phyloP scores from a whole-genome alignment of 2,113 vertebrate species.

The Paramisgurnus dabryanus region DNA sequence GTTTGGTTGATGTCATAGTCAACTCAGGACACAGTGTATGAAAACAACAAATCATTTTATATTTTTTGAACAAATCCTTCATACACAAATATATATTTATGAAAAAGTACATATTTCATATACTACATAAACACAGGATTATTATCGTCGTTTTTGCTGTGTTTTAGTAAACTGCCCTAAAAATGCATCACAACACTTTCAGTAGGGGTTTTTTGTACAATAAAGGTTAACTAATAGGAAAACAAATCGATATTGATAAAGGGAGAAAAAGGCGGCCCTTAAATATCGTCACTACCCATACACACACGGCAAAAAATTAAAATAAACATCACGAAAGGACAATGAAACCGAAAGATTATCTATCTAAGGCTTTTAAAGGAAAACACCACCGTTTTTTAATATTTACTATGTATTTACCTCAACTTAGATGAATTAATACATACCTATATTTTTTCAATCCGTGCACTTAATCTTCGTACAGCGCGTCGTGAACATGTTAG shows the following conservation, averaged over 20 bases:
- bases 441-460: too few relatives aligned
- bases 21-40: slow-evolving; percentile 58
- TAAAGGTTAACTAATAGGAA: slow-evolving; percentile 56
- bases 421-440: too few relatives aligned
- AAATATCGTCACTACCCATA: slow-evolving; percentile 9
- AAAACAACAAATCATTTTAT: slow-evolving; percentile 69
- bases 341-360: not conserved
- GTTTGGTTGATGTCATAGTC: slow-evolving; percentile 32
- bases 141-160: slow-evolving; percentile 31
- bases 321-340: slow-evolving; percentile 21
- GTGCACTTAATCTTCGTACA: too few relatives aligned
- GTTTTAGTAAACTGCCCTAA: slow-evolving; percentile 4
- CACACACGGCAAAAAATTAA: slow-evolving; percentile 5
- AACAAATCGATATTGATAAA: slow-evolving; percentile 44
- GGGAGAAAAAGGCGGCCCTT: slow-evolving; percentile 7
- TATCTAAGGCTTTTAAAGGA: not conserved
- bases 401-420: too few relatives aligned
- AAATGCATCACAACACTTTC: slow-evolving; percentile 39
- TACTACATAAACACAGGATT: slow-evolving; percentile 54
- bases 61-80: slow-evolving; percentile 66
- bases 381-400: too few relatives aligned
- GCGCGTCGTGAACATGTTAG: too few relatives aligned
- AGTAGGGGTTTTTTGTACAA: slow-evolving; percentile 59
- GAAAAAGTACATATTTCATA: slow-evolving; percentile 58
- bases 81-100: slow-evolving; percentile 50